phyloP scores from a whole-genome alignment of 2,888 invertebrate genomes.

The Lithophane socia region DNA sequence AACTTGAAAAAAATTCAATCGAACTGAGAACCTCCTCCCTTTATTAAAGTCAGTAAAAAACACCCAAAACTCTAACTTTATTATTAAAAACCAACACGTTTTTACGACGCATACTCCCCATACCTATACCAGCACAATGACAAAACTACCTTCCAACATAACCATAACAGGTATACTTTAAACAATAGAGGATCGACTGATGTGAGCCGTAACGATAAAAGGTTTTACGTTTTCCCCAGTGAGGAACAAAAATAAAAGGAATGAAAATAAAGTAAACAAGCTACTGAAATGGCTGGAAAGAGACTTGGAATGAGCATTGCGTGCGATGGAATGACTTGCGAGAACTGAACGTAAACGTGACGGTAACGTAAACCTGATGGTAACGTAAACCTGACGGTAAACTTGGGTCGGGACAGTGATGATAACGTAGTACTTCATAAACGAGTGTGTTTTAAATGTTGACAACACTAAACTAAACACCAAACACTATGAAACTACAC shows the following conservation, averaged over 20 bases:
- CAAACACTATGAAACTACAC: no score
- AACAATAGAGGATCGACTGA: slow-evolving; percentile 63
- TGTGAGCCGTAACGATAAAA: slow-evolving; percentile 64
- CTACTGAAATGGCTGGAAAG: slow-evolving; percentile 56
- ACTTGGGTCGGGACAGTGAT: slow-evolving; percentile 9
- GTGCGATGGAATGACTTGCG: slow-evolving; percentile 50
- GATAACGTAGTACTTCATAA: slow-evolving; percentile 33
- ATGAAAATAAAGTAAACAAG: slow-evolving; percentile 67
- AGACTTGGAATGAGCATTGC: slow-evolving; percentile 61
- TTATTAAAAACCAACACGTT: slow-evolving; percentile 38
- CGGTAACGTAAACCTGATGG: slow-evolving; percentile 26
- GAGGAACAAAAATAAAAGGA: slow-evolving; percentile 62
- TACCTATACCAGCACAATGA: slow-evolving; percentile 23
- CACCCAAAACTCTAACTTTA: background rate
- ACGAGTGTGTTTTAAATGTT: slow-evolving; percentile 18
- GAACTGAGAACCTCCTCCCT: no score
- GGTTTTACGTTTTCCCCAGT: slow-evolving; percentile 62
- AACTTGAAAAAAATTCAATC: no score
- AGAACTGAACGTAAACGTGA: slow-evolving; percentile 46
- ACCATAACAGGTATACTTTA: slow-evolving; percentile 49
- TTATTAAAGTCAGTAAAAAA: no score
- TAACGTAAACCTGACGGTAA: slow-evolving; percentile 21
- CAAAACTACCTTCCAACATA: slow-evolving; percentile 33
- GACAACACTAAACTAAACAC: no score
- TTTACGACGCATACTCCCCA: slow-evolving; percentile 17